Conservation (phyloP, 1,140 invertebrate species). For the Drosophila ananassae region DNA sequence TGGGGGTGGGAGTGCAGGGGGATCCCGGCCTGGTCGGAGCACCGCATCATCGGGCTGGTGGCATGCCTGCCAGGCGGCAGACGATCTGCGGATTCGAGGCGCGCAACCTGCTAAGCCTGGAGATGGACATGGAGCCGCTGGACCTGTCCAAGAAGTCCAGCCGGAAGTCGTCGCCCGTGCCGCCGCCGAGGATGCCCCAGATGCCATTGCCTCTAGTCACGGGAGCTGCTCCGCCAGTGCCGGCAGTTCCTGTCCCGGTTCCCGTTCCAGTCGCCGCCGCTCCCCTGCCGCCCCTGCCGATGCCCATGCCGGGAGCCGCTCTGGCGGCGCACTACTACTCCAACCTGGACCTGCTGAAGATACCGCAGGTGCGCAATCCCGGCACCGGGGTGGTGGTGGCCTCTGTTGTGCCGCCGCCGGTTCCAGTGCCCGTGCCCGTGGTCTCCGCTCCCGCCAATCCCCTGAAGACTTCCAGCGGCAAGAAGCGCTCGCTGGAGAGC, state of each 20-base stretch:
- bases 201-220: slow-evolving; percentile 6
- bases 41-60: slow-evolving; percentile 38
- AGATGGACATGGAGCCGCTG: slow-evolving; percentile 74
- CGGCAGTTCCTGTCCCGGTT: slow-evolving; percentile 6
- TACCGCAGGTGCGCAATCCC: slow-evolving; percentile 75
- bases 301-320: slow-evolving; percentile 5
- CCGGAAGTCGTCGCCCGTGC: slow-evolving; percentile 43
- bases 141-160: slow-evolving; percentile 72
- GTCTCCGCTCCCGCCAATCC: neutral
- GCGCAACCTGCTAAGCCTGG: slow-evolving; percentile 57
- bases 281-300: slow-evolving; percentile 5
- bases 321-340: slow-evolving; percentile 73
- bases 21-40: slow-evolving; percentile 13
- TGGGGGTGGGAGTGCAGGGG: slow-evolving; percentile 15
- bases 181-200: slow-evolving; percentile 12
- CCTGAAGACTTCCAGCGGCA: slow-evolving; percentile 22
- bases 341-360: slow-evolving; percentile 75
- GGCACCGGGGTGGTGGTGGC: slow-evolving; percentile 11
- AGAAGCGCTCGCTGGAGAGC: slow-evolving; percentile 36
- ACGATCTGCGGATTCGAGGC: slow-evolving; percentile 81
- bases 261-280: slow-evolving; percentile 5
- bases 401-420: neutral
- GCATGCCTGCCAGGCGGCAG: slow-evolving; percentile 66
- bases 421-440: neutral
- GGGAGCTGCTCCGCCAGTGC: neutral